Percentiles rank a stretch among this genome's conserved stretches.
Evolutionary conservation across 2,113 vertebrate genomes (phyloP).

Genomic region (Phocoena sinus): DNA sequence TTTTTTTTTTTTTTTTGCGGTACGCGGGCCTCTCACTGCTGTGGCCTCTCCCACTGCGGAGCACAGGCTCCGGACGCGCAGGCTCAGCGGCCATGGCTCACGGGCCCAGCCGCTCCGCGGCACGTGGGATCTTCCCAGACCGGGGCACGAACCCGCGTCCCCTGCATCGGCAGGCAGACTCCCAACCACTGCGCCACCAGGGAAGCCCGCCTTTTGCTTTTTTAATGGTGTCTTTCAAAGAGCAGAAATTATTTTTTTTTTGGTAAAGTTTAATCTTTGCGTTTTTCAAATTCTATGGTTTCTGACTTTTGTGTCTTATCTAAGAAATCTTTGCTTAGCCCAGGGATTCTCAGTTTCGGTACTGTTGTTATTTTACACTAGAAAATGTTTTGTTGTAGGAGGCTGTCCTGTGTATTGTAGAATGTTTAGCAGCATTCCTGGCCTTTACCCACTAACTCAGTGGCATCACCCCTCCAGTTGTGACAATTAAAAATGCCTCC

Average conservation of each 20-base stretch:
- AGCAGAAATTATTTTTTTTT: neutral
- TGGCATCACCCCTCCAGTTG: neutral
- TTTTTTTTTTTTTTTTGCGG: too few species aligned
- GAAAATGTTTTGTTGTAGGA: neutral
- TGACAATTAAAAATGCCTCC: neutral
- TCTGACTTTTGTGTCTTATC: neutral
- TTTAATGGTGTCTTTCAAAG: neutral
- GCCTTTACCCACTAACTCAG: neutral
- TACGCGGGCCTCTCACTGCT: too few species aligned
- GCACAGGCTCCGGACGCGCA: too few species aligned
- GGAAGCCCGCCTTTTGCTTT: neutral
- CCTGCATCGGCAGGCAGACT: too few species aligned
- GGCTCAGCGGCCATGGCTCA: too few species aligned
- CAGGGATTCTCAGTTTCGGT: neutral
- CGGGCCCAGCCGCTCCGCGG: too few species aligned
- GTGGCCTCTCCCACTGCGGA: too few species aligned
- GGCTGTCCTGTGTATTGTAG: neutral
- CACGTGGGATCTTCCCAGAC: too few species aligned
- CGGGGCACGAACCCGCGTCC: too few species aligned
- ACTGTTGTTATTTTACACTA: neutral
- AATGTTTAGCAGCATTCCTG: neutral
- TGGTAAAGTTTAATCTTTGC: neutral
- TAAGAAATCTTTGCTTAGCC: neutral
- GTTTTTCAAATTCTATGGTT: neutral
- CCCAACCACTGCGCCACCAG: too few species aligned